phyloP scores from a whole-genome alignment of 2,113 vertebrate species.

The Trichechus manatus region DNA sequence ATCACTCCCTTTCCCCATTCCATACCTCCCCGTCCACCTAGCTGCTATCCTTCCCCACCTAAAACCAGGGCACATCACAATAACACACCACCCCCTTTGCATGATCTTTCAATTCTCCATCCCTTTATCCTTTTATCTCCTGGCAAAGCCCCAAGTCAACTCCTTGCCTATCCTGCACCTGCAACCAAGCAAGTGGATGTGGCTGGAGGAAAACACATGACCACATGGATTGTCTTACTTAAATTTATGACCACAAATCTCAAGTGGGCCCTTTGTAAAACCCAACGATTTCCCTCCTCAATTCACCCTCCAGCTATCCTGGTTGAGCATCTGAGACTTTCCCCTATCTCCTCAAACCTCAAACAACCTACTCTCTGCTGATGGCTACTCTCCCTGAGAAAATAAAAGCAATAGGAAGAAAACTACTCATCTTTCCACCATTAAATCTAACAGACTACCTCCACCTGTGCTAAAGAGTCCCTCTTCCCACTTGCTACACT shows the following conservation, averaged over 20 bases:
- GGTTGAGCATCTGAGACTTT: neutral
- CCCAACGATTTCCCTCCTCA: neutral
- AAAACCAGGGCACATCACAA: neutral
- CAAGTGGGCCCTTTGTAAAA: neutral
- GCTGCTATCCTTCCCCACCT: neutral
- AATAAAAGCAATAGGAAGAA: neutral
- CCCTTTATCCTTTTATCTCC: neutral
- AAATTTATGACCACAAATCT: slow-evolving; percentile 18
- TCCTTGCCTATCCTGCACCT: accelerated
- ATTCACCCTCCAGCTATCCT: neutral
- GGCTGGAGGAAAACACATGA: neutral
- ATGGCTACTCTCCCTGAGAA: neutral
- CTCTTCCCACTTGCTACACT: neutral
- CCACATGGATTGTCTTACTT: accelerated
- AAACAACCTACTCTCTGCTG: neutral
- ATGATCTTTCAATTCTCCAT: neutral
- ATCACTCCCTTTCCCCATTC: no score
- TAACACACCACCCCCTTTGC: accelerated
- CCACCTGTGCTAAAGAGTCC: accelerated
- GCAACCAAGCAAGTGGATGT: neutral
- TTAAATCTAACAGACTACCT: neutral
- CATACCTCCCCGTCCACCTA: neutral
- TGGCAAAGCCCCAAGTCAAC: neutral
- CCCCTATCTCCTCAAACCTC: slow-evolving; percentile 22
- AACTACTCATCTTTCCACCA: neutral